Base-by-base conservation (phyloP, 2,888 invertebrate species). In the Xanthostigma xanthostigma region DNA sequence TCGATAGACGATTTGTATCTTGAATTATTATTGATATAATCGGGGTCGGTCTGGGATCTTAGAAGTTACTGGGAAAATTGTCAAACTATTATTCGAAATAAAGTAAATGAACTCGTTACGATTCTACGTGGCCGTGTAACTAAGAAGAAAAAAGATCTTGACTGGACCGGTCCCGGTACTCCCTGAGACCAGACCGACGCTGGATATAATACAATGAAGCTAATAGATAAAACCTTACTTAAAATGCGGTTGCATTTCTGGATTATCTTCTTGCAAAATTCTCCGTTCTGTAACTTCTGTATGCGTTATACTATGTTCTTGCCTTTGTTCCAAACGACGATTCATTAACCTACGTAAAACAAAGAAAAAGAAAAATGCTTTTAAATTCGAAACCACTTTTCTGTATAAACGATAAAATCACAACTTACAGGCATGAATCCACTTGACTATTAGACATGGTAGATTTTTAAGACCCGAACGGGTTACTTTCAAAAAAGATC, bases 271-370 rank as follows among this genome's bases (percentile, higher is more conserved):
- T 69, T 76, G 75, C 60, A 76, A 71, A 61, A 77, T 73, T 66
- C 76, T 71, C 72, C 76, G 78, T 72, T 78, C 76, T 58, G 77
- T 77, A 61, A 77, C 74, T 71, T 79, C 77, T 64, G 77, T 78
- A 65, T 75, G 76, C 58, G 78, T 78, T 65, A 78, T 73, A 69
- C 75, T 75, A 70, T 77, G 78, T 67, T 78, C 77, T 67, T 77
- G 76, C 62, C 76, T 73, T 68, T 77, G 75, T 68, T 77, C 77
- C 66, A 79, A 74, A 64, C 78, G 73, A 62, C 78, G 74, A 68
- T 77, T 78, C 71, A 79, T 77, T 72, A 78, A 73, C 72, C 78
- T 79, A 69, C 60, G 52, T 57, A 58, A 57, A 54, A 55, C 53
- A 55, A 53, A 39, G 41, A 49, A n/a, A n/a, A n/a, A 41, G 12